phyloP scores from a whole-genome alignment of 2,797 vertebrate species.

The Lates japonicus region DNA sequence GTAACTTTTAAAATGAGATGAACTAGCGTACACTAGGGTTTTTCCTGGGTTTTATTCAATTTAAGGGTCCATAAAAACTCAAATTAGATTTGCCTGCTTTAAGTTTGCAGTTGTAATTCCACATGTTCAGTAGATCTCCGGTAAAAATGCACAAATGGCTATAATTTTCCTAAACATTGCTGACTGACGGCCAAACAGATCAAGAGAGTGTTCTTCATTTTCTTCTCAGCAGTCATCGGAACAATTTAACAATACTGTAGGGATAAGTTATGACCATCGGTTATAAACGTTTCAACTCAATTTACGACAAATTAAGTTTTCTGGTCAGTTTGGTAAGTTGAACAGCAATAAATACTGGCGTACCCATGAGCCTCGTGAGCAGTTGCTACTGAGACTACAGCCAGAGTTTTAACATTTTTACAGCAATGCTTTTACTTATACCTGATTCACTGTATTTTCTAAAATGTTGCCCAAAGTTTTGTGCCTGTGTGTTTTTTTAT shows the following conservation, averaged over 20 bases:
- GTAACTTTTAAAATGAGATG: constrained; percentile 33
- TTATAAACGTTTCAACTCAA: constrained; percentile 22
- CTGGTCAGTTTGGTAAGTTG: constrained; percentile 28
- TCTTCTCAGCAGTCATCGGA: constrained; percentile 5
- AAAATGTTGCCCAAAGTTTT: not conserved
- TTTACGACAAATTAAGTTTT: constrained; percentile 35
- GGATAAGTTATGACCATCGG: not conserved
- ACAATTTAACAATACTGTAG: not conserved
- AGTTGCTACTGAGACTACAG: not conserved
- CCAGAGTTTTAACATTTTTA: constrained; percentile 3
- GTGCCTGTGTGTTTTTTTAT: not conserved
- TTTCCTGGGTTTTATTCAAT: constrained; percentile 36
- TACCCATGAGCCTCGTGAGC: constrained; percentile 5
- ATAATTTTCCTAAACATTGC: constrained; percentile 5
- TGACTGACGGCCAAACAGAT: constrained; percentile 4
- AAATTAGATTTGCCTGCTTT: constrained; percentile 46
- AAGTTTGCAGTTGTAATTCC: constrained; percentile 9
- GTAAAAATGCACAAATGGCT: constrained; percentile 9
- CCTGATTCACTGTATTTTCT: not conserved
- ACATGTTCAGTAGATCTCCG: constrained; percentile 12
- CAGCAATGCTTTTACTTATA: constrained; percentile 6
- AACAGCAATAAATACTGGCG: constrained; percentile 24
- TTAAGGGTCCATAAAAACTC: constrained; percentile 51
- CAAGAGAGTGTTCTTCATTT: constrained; percentile 4
- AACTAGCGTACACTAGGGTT: constrained; percentile 7